These are phyloP conservation scores for Lithophane leautieri DNA, from an alignment of 2,888 invertebrate genomes.

Conservation along the genomic window DNA sequence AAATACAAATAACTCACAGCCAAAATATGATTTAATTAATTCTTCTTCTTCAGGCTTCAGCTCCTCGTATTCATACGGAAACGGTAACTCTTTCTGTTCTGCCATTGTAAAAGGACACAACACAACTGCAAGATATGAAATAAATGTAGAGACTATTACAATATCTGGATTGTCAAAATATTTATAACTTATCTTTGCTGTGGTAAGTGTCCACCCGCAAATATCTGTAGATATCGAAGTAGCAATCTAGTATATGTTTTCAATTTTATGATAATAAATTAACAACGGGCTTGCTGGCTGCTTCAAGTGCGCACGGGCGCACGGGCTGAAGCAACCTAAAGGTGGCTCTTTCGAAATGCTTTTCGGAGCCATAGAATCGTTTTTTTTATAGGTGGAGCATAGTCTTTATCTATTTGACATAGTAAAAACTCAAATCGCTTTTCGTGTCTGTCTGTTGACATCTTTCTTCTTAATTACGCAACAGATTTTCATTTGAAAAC, in stretches of 20 bases:
- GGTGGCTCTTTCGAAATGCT: background rate
- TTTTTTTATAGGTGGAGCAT: background rate
- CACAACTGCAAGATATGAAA: slow-evolving; percentile 22
- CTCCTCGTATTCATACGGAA: slow-evolving; percentile 45
- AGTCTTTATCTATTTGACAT: background rate
- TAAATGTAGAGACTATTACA: background rate
- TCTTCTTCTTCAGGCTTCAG: slow-evolving; percentile 40
- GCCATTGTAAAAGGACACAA: slow-evolving; percentile 17
- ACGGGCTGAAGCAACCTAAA: background rate
- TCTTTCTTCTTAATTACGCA: background rate
- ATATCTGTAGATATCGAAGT: background rate
- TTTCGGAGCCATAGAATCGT: background rate
- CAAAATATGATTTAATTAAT: slow-evolving; percentile 12
- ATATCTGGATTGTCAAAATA: background rate
- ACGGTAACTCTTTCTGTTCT: slow-evolving; percentile 31
- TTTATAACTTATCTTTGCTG: background rate
- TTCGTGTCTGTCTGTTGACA: background rate
- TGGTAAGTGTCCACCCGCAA: background rate
- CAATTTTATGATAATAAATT: background rate
- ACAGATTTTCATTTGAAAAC: background rate
- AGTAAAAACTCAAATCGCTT: background rate
- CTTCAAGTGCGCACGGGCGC: background rate
- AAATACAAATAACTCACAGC: slow-evolving; percentile 23
- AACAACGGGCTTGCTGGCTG: background rate
- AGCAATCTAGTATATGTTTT: background rate